Conservation (phyloP, 2,888 invertebrate species). For the Pinctada fucata region DNA sequence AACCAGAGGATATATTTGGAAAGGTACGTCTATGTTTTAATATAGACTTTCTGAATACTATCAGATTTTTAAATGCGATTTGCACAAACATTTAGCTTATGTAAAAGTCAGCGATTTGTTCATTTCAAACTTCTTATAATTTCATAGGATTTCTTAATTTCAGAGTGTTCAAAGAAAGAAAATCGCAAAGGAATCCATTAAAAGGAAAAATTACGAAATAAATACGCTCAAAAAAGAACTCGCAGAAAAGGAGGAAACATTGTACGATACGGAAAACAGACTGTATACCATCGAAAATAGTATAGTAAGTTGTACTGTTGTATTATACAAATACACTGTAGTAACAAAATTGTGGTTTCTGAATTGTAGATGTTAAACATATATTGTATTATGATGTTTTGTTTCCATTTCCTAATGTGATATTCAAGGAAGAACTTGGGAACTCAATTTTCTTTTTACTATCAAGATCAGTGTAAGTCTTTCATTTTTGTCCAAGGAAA, state of each 20-base stretch:
- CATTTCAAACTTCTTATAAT: too few species aligned
- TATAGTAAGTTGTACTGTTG: slow-evolving; percentile 49
- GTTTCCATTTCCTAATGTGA: too few species aligned
- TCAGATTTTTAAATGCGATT: too few species aligned
- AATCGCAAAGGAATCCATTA: slow-evolving; percentile 64
- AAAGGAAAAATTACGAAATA: slow-evolving; percentile 75
- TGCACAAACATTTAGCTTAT: too few species aligned
- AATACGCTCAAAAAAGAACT: slow-evolving; percentile 71
- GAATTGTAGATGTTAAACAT: background rate
- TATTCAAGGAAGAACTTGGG: too few species aligned
- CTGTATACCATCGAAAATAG: slow-evolving; percentile 64
- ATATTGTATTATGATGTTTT: background rate
- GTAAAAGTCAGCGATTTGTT: too few species aligned
- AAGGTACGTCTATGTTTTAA: slow-evolving; percentile 24
- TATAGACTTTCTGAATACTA: too few species aligned
- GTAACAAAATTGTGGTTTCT: background rate
- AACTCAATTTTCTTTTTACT: too few species aligned
- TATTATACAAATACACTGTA: background rate
- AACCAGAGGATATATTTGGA: slow-evolving; percentile 59
- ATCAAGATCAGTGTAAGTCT: too few species aligned
- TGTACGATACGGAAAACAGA: slow-evolving; percentile 61
- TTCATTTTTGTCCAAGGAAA: too few species aligned
- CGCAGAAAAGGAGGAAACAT: slow-evolving; percentile 63
- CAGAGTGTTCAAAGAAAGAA: slow-evolving; percentile 61
- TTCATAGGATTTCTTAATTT: background rate